phyloP scores from a whole-genome alignment of 2,113 vertebrate genomes.

The Tiliqua scincoides region DNA sequence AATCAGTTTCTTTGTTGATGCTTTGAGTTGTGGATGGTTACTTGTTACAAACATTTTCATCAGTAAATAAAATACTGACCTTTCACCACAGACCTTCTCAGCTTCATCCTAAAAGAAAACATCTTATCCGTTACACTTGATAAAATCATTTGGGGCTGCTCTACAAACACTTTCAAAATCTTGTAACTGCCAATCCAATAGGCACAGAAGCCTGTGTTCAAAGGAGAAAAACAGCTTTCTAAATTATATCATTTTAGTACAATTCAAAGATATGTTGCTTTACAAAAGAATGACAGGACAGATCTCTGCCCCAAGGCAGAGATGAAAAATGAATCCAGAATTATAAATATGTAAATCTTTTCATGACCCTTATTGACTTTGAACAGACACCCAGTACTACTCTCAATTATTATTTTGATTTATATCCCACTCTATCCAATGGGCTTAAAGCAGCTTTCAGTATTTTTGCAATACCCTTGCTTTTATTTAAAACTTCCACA shows the following conservation, averaged over 20 bases:
- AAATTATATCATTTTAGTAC: too few species aligned
- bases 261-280: too few species aligned
- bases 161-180: background rate
- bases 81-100: conserved; percentile 79
- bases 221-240: background rate
- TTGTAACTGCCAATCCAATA: background rate
- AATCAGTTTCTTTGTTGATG: conserved; percentile 84
- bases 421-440: too few species aligned
- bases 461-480: background rate
- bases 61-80: conserved; percentile 90
- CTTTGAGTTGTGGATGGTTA: conserved; percentile 80
- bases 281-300: background rate
- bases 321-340: background rate
- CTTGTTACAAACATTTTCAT: conserved; percentile 94
- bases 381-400: background rate
- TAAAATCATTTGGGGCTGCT: conserved; percentile 10
- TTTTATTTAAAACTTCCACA: background rate
- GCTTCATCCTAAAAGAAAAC: conserved; percentile 75
- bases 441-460: too few species aligned
- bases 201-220: background rate
- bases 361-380: background rate
- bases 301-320: background rate
- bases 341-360: background rate
- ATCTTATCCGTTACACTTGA: background rate
- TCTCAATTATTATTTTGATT: background rate